A percentile compares a stretch with the other conserved stretches of the same genome.
Evolutionary conservation across 2,113 vertebrate species (phyloP).

Genomic region (Hippocampus mohnikei): DNA sequence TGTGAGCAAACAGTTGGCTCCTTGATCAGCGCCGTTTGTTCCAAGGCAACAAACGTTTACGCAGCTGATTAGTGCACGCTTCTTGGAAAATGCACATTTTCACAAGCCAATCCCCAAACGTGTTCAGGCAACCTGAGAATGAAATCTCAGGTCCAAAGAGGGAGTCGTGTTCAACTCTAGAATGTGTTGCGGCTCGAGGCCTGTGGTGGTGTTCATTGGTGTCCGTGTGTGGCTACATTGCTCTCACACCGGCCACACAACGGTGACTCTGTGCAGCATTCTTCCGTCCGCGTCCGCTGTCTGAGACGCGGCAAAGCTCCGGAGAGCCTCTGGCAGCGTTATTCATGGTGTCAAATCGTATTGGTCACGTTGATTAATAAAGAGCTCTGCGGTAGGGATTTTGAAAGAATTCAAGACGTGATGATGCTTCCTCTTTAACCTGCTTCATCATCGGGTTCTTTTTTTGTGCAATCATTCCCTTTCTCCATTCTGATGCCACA

Average conservation of each 20-base stretch:
- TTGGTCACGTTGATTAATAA: not conserved
- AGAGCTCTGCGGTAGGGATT: slow-evolving; percentile 13
- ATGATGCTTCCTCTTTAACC: slow-evolving; percentile 36
- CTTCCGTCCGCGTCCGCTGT: slow-evolving; percentile 66
- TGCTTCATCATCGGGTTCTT: slow-evolving; percentile 33
- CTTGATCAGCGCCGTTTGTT: slow-evolving; percentile 19
- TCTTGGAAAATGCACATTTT: slow-evolving; percentile 20
- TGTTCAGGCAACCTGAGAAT: slow-evolving; percentile 28
- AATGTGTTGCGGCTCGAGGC: slow-evolving; percentile 44
- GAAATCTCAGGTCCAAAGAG: slow-evolving; percentile 41
- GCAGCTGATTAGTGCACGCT: slow-evolving; percentile 17
- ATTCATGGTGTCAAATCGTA: not conserved
- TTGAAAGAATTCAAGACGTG: slow-evolving; percentile 18
- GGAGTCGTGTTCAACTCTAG: slow-evolving; percentile 28
- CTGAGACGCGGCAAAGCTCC: slow-evolving; percentile 41
- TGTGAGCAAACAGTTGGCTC: slow-evolving; percentile 15
- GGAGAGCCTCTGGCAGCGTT: not conserved
- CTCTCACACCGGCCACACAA: slow-evolving; percentile 68
- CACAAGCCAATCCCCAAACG: slow-evolving; percentile 16
- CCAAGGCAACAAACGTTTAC: slow-evolving; percentile 29
- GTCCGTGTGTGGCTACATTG: slow-evolving; percentile 66
- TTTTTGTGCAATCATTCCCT: slow-evolving; percentile 20
- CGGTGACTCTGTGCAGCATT: slow-evolving; percentile 68
- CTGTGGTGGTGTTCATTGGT: slow-evolving; percentile 67
- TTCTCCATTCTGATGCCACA: slow-evolving; percentile 61